Evolutionary conservation across 2,797 vertebrate genomes (phyloP).

Genomic region (Epinephelus malabaricus): DNA sequence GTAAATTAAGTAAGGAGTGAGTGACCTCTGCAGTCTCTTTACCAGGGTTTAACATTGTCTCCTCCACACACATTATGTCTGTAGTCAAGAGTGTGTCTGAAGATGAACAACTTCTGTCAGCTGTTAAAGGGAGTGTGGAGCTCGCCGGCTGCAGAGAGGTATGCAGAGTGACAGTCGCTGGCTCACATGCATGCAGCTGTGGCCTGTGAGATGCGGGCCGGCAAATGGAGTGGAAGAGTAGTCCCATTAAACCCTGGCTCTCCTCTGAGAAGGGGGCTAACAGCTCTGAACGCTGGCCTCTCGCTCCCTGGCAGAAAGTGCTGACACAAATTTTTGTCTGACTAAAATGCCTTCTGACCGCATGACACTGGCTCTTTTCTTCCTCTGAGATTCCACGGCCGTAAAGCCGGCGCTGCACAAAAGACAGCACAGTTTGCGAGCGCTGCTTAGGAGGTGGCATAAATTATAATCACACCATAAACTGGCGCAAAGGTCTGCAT

Average conservation of each 20-base stretch:
- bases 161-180: conserved; percentile 68
- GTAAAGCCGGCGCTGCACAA: conserved; percentile 68
- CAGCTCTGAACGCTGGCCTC: conserved; percentile 69
- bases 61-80: conserved; percentile 6
- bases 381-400: conserved; percentile 62
- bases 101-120: conserved; percentile 61
- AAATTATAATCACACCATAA: conserved; percentile 70
- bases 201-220: conserved; percentile 57
- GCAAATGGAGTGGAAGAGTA: conserved; percentile 81
- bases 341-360: conserved; percentile 79
- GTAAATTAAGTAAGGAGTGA: conserved; percentile 25
- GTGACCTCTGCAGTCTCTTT: conserved; percentile 36
- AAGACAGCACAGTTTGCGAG: conserved; percentile 66
- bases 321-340: conserved; percentile 77
- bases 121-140: conserved; percentile 56
- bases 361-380: conserved; percentile 82
- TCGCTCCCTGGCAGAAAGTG: conserved; percentile 72
- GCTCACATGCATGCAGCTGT: conserved; percentile 64
- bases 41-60: conserved; percentile 22
- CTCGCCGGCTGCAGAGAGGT: conserved; percentile 53
- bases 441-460: conserved; percentile 69
- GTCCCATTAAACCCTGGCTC: conserved; percentile 76
- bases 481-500: conserved; percentile 65
- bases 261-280: conserved; percentile 74
- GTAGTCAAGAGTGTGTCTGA: conserved; percentile 23